Conservation (phyloP, 2,113 vertebrate species). For the Lamprologus tigripictilis region DNA sequence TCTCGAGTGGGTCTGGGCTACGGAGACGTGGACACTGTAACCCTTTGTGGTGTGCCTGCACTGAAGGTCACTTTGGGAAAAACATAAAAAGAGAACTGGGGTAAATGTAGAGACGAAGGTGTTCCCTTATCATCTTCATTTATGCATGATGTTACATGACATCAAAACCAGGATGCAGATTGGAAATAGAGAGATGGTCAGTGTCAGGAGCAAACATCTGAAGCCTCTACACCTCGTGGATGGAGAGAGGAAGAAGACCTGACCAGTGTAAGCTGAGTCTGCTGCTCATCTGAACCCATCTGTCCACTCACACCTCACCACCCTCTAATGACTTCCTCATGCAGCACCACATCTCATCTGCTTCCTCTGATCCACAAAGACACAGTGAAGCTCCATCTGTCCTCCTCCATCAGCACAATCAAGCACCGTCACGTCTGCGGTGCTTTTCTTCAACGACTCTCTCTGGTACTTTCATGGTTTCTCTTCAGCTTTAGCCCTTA, state of each 20-base stretch:
- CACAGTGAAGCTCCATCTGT: background rate
- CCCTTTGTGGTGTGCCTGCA: background rate
- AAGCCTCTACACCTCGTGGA: background rate
- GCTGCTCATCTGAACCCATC: background rate
- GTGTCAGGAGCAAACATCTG: background rate
- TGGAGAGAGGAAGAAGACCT: background rate
- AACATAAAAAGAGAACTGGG: background rate
- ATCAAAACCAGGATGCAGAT: background rate
- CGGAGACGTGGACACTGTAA: background rate
- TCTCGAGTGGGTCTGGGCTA: background rate
- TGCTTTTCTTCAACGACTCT: background rate
- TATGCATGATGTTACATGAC: background rate
- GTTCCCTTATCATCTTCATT: background rate
- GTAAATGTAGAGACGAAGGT: background rate
- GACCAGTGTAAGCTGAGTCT: background rate
- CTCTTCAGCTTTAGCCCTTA: background rate
- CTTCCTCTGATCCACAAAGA: background rate
- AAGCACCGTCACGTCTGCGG: background rate
- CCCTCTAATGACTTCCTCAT: background rate
- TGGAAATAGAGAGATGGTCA: background rate
- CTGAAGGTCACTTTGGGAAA: background rate
- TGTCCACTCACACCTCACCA: background rate
- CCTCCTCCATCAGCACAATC: background rate
- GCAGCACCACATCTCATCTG: background rate
- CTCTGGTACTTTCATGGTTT: background rate